A percentile compares a stretch with the other conserved stretches of the same genome.
Evolutionary conservation across 2,797 vertebrate species (phyloP).

Genomic region (Nothura maculosa): DNA sequence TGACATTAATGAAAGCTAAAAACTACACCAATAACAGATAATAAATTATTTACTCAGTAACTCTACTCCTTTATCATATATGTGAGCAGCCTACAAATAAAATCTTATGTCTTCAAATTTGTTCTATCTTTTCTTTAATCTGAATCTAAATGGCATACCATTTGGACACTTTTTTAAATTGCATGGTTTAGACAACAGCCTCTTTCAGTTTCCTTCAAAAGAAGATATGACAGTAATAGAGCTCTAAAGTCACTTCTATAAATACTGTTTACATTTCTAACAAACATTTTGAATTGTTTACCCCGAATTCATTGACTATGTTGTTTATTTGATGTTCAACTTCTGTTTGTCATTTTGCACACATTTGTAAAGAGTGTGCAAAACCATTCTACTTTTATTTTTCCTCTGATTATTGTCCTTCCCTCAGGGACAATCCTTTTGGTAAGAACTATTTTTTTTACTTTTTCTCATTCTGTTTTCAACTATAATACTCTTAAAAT

Average conservation of each 20-base stretch:
- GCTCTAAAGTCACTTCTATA: neutral
- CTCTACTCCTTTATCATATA: neutral
- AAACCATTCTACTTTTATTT: neutral
- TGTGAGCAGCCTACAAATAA: neutral
- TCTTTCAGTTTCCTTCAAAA: neutral
- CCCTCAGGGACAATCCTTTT: neutral
- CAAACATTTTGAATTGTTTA: neutral
- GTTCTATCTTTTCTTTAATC: neutral
- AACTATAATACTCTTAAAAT: neutral
- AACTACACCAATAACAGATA: neutral
- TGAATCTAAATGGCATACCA: neutral
- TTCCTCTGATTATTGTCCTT: neutral
- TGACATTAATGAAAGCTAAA: neutral
- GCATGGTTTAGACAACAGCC: rapidly evolving
- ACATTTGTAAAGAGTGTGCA: neutral
- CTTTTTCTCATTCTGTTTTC: neutral
- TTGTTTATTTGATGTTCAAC: neutral
- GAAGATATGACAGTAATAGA: neutral
- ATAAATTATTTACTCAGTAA: neutral
- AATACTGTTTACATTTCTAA: neutral
- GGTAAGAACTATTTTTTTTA: neutral
- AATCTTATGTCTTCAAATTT: neutral
- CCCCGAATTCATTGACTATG: neutral
- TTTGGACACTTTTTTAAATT: neutral
- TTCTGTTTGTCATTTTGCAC: neutral